phyloP scores from a whole-genome alignment of 2,113 vertebrate species.

The Plecturocebus donacophilus region DNA sequence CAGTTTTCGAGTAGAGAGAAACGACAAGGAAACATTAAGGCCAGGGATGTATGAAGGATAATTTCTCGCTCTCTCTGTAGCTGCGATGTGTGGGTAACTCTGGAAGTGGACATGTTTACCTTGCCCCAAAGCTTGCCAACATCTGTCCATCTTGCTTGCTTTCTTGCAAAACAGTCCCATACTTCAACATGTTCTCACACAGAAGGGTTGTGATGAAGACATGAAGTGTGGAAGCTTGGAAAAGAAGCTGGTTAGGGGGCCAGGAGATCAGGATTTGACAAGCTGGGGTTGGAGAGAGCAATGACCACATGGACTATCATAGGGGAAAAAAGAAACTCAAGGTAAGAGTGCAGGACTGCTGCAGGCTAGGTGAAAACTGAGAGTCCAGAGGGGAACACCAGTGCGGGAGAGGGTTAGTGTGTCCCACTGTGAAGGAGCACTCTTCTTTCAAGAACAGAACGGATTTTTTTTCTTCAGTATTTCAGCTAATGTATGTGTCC shows the following conservation, averaged over 20 bases:
- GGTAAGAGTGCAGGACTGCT: not conserved
- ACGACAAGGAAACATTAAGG: not conserved
- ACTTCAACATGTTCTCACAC: not conserved
- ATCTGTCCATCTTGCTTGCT: not conserved
- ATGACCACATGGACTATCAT: not conserved
- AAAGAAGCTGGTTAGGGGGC: not conserved
- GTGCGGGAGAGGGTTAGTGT: not conserved
- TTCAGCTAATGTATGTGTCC: not conserved
- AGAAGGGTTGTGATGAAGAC: not conserved
- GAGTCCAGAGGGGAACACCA: not conserved
- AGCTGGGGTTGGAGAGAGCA: not conserved
- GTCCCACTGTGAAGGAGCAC: not conserved
- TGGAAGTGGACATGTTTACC: not conserved
- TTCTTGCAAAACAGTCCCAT: not conserved
- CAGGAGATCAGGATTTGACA: not conserved
- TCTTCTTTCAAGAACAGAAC: not conserved
- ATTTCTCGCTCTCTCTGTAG: not conserved
- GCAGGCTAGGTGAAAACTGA: not conserved
- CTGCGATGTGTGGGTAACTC: not conserved
- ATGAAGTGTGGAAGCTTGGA: not conserved
- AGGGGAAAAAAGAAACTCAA: not conserved
- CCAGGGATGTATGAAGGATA: not conserved
- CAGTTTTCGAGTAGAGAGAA: not conserved
- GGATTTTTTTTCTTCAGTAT: not conserved
- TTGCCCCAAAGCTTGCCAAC: not conserved